Evolutionary conservation across 2,113 vertebrate genomes (phyloP).

Genomic region (Myotis yumanensis): DNA sequence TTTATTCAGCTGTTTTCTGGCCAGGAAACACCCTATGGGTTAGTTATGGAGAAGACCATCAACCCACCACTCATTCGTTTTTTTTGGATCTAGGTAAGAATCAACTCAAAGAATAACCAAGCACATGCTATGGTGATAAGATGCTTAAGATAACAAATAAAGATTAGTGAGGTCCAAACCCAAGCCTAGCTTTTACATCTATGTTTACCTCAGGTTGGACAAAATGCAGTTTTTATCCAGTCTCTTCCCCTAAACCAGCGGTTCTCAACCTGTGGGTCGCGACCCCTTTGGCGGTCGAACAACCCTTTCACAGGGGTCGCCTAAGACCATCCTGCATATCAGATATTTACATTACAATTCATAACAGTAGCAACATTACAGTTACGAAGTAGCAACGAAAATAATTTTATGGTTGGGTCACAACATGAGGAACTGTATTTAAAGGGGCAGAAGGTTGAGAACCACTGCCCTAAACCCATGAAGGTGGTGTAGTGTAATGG

Average conservation of each 20-base stretch:
- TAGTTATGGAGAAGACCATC: neutral
- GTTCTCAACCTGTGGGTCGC: too few species aligned
- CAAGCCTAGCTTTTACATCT: neutral
- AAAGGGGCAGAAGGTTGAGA: too few species aligned
- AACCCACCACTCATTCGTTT: conserved; percentile 6
- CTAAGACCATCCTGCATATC: too few species aligned
- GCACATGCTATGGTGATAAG: neutral
- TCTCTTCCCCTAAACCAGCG: neutral
- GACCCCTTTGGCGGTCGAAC: too few species aligned
- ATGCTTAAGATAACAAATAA: conserved; percentile 36
- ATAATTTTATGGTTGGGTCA: too few species aligned
- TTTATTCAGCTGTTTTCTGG: conserved; percentile 11
- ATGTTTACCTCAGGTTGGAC: neutral
- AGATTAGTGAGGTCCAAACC: neutral
- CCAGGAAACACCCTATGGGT: neutral
- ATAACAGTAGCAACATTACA: too few species aligned
- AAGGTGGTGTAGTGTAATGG: neutral
- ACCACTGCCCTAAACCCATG: neutral
- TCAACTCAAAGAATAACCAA: neutral
- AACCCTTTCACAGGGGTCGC: too few species aligned
- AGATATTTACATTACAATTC: too few species aligned
- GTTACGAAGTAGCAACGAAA: too few species aligned
- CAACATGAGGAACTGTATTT: too few species aligned
- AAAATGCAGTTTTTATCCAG: neutral
- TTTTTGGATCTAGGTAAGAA: conserved; percentile 10